These are phyloP conservation scores for Aurelia aurita DNA, from an alignment of 30 jellyfish, hydroid and myxozoan genomes.

Conservation along the genomic window DNA sequence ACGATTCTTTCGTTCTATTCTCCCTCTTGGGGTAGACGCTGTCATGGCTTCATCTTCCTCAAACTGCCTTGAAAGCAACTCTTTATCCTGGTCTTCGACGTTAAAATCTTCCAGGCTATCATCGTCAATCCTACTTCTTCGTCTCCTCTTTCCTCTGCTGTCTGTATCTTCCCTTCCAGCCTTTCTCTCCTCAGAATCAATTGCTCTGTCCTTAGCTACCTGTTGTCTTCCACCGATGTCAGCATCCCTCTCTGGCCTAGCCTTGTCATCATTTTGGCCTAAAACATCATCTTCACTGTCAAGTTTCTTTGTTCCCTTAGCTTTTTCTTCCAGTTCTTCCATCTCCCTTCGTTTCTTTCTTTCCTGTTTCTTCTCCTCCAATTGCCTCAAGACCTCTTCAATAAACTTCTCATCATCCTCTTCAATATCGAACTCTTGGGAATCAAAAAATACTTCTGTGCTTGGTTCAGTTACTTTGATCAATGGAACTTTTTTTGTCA, in stretches of 20 bases:
- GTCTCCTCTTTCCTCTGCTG: not conserved
- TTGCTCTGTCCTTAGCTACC: too few species aligned
- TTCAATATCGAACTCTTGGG: slow-evolving; percentile 57
- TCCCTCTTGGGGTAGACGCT: too few species aligned
- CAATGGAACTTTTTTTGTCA: slow-evolving; percentile 60
- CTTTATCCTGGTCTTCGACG: too few species aligned
- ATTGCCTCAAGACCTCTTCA: slow-evolving; percentile 64
- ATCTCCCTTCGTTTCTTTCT: slow-evolving; percentile 42
- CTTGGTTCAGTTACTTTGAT: slow-evolving; percentile 69
- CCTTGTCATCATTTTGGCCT: not conserved
- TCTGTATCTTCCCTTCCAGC: not conserved
- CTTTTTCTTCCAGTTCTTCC: slow-evolving; percentile 43
- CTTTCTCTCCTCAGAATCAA: not conserved
- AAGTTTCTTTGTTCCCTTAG: not conserved
- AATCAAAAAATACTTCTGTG: slow-evolving; percentile 59
- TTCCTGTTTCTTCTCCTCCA: slow-evolving; percentile 44
- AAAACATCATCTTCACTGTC: slow-evolving; percentile 12
- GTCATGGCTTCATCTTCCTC: too few species aligned
- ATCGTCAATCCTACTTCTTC: too few species aligned
- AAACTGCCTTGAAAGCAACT: too few species aligned
- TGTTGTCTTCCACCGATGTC: not conserved
- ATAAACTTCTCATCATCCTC: slow-evolving; percentile 70
- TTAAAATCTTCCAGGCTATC: too few species aligned
- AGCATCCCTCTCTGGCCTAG: not conserved
- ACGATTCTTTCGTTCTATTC: too few species aligned